phyloP scores from a whole-genome alignment of 2,113 vertebrate genomes.

The Mungos mungo region DNA sequence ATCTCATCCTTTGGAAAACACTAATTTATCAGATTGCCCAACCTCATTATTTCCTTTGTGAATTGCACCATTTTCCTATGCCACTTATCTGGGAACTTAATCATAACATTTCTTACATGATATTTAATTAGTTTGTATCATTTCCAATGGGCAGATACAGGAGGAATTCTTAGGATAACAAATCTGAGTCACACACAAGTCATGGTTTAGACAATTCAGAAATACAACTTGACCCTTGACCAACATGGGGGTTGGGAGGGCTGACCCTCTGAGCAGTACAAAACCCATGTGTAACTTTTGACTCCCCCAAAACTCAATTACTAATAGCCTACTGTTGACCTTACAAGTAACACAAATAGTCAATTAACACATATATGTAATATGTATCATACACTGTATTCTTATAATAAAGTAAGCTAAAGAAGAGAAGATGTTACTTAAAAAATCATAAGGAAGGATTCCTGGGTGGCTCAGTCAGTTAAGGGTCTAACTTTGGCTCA shows the following conservation, averaged over 20 bases:
- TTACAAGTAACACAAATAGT: background rate
- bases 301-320: background rate
- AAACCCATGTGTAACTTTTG: background rate
- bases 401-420: background rate
- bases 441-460: background rate
- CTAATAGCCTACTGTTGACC: background rate
- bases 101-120: background rate
- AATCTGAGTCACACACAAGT: background rate
- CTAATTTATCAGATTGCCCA: background rate
- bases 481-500: too few species aligned
- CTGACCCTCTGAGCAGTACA: background rate
- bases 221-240: background rate
- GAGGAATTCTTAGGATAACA: background rate
- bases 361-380: background rate
- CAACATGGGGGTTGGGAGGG: background rate
- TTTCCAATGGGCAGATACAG: background rate
- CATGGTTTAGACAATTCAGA: background rate
- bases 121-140: background rate
- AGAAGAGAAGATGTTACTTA: background rate
- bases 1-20: background rate
- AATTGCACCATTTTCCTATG: background rate
- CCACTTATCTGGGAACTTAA: background rate
- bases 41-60: background rate
- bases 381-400: background rate
- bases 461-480: too few species aligned